Base-by-base conservation (phyloP, 2,888 invertebrate species). In the Octodonta nipae region DNA sequence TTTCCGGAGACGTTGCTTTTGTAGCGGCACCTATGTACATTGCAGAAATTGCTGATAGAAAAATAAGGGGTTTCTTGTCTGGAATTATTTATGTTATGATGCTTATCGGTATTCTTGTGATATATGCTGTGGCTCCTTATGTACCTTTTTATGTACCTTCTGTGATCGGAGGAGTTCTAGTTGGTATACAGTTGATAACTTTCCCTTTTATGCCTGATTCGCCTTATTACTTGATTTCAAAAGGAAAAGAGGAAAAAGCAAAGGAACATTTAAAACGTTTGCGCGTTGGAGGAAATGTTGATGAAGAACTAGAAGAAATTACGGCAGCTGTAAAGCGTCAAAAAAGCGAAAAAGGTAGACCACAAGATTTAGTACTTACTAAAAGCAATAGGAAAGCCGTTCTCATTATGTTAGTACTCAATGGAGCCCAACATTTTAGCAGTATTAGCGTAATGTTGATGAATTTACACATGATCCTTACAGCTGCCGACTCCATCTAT, bases 11-110 rank as follows among this genome's bases (percentile, higher is more conserved):
- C 32, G 58, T 59, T 2, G 61, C 58, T 4, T 62, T 61, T 40
- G 62, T 62, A 3, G 54, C 60, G 6, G 60, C 58, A 0, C 62
- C 61, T 3, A 61, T 61, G 61, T 61, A 59, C 44, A 56, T 61
- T 26, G 60, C 58, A 3, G 61, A 62, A 48, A 60, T 61, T 31
- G 60, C 62, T 7, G 60, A 61, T 41, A 55, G 60, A 34, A 55
- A 55, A 34, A 58, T 62, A 14, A 37, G 62, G 22, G 62, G 62
- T 6, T 58, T 61, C 29, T 42, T 62, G 5, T 52, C 59, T 0
- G 56, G 59, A 2, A 50, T 57, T 15, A 61, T 61, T 30, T 61
- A 60, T 43, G 47, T 61, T 11, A 60, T 61, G 55, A 58, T 61
- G 59, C 46, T 61, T 13, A 37, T 60, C 5, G 62, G 62, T 12